These are phyloP conservation scores for Tridacna gigas DNA, from an alignment of 2,888 invertebrate genomes.

Conservation along the genomic window DNA sequence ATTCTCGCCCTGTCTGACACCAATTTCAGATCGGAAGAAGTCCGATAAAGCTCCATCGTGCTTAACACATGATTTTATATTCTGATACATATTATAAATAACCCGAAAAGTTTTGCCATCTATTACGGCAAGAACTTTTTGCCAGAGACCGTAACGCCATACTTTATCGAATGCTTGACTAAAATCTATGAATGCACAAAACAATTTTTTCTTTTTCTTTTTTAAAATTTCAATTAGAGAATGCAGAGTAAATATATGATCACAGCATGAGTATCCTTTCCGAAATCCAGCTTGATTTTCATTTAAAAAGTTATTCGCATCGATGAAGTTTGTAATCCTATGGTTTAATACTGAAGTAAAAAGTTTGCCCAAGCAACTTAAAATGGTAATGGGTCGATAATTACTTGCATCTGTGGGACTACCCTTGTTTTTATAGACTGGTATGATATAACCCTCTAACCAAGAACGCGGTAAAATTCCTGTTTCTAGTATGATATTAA, in stretches of 20 bases:
- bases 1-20: conserved; percentile 45
- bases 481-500: conserved; percentile 1
- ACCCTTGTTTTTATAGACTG: conserved; percentile 45
- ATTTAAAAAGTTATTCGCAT: conserved; percentile 17
- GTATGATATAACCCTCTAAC: conserved; percentile 34
- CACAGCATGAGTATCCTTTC: conserved; percentile 27
- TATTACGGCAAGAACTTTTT: conserved; percentile 22
- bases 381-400: conserved; percentile 45
- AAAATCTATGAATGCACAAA: conserved; percentile 40
- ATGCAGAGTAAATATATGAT: conserved; percentile 41
- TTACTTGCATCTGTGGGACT: conserved; percentile 16
- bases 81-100: conserved; percentile 35
- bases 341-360: conserved; percentile 46
- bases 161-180: conserved; percentile 34
- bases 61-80: conserved; percentile 31
- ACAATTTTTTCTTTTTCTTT: conserved; percentile 34
- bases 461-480: conserved; percentile 16
- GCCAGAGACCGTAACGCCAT: conserved; percentile 35
- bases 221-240: conserved; percentile 26
- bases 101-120: conserved; percentile 28
- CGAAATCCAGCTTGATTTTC: conserved; percentile 50
- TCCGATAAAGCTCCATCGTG: conserved; percentile 2
- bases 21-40: conserved; percentile 24
- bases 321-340: conserved; percentile 28
- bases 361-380: conserved; percentile 45